phyloP scores from a whole-genome alignment of 2,888 invertebrate species.

The Diaphora mendica region DNA sequence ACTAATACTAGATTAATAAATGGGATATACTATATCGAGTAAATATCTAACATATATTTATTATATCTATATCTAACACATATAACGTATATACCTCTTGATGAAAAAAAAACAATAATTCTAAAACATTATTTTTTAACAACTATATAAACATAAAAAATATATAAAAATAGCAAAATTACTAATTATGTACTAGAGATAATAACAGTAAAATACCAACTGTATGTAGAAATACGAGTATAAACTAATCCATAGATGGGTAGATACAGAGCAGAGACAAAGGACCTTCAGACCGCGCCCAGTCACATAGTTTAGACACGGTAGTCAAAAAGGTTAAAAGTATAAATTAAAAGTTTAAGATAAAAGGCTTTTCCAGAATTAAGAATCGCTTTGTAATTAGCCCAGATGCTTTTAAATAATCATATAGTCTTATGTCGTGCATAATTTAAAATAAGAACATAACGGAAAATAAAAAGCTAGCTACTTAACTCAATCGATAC shows the following conservation, averaged over 20 bases:
- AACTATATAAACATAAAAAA: too few species aligned
- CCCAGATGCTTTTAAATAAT: background rate
- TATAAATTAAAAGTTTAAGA: background rate
- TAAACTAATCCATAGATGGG: background rate
- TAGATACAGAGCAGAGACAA: background rate
- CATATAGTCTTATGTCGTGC: background rate
- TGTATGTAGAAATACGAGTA: background rate
- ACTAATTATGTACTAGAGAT: background rate
- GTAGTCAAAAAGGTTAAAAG: background rate
- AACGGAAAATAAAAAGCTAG: background rate
- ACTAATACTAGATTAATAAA: too few species aligned
- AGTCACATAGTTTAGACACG: background rate
- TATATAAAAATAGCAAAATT: too few species aligned
- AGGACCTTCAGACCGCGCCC: constrained; percentile 4
- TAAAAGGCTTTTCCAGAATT: background rate
- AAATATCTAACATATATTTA: too few species aligned
- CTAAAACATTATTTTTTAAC: too few species aligned
- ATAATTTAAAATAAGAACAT: constrained; percentile 6
- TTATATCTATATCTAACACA: too few species aligned
- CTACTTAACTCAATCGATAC: background rate
- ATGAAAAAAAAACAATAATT: too few species aligned
- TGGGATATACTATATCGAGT: too few species aligned
- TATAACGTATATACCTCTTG: too few species aligned
- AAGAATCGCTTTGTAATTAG: background rate
- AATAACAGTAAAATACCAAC: too few species aligned